These are phyloP conservation scores for Mus pahari DNA, from an alignment of 2,113 vertebrate genomes.

Conservation along the genomic window DNA sequence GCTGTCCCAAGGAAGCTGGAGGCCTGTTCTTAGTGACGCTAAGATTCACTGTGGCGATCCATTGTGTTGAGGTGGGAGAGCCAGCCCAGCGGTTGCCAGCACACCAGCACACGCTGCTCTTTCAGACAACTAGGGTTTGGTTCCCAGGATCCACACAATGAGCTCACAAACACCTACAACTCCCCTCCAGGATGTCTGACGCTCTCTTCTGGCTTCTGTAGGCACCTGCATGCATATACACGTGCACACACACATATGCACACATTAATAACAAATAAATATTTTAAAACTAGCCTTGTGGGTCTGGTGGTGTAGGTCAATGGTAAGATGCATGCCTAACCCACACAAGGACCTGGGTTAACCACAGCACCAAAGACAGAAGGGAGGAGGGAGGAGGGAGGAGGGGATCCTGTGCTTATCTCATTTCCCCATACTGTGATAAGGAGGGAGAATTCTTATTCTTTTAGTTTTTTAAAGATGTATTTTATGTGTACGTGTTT, in stretches of 20 bases:
- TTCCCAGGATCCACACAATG: background rate
- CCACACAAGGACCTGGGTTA: background rate
- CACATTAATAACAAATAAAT: background rate
- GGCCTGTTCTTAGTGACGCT: background rate
- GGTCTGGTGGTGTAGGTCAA: background rate
- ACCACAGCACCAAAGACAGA: background rate
- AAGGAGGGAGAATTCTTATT: background rate
- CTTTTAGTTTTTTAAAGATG: background rate
- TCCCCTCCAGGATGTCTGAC: background rate
- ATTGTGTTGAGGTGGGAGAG: background rate
- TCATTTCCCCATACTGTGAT: no score
- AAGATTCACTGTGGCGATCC: background rate
- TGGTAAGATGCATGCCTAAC: no score
- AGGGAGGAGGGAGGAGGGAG: no score
- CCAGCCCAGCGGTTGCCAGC: background rate
- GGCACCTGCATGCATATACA: background rate
- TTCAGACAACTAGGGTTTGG: background rate
- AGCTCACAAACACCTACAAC: background rate
- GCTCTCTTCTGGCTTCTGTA: background rate
- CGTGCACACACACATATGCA: background rate
- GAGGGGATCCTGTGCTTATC: no score
- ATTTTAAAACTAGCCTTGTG: background rate
- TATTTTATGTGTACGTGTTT: background rate
- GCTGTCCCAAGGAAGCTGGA: background rate
- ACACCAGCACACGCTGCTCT: background rate